Base-by-base conservation (phyloP, 2,113 vertebrate species). In the Mystacornis crossleyi region DNA sequence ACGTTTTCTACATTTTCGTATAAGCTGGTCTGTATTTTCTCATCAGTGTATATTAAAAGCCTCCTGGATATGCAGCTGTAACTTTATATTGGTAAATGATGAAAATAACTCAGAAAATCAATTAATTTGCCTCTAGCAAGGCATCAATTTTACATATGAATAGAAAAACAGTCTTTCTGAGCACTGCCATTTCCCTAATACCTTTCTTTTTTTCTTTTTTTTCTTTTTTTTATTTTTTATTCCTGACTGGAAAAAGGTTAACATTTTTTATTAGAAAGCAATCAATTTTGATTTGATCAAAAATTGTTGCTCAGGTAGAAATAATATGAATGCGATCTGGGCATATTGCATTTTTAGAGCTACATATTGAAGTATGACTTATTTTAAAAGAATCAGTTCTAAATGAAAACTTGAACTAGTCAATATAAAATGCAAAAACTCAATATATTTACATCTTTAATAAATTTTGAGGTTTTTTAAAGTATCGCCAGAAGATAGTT, bases 51-150 rank as follows among this genome's bases (percentile, higher is more conserved):
- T 72, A 71, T 42, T 91, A 82, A 91, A 94, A 77, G 3, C 38
- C 82, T 48, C 6, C 61, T 84, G 61, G 57, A 91, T 60, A 91
- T 33, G 28, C 14, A 38, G 8, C 43, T 80, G 70, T 82, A 93
- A 82, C 23, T 67, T 81, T 70, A 28, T 83, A 43, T 33, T 0
- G 0, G 34, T 51, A 86, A 90, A 90, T 67, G 34, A 47, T 70
- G 75, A 88, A 88, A 93, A 86, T 77, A 91, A 83, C 43, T 93
- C 75, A 88, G 64, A 88, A 86, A 95, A 94, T 93, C 77, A 84
- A 95, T 90, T 95, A 88, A 86, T 83, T 82, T 95, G 58, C 62
- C 50, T 90, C 74, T 54, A 79, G 62, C 83, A 82, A 91, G 26
- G 3, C 58, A 90, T 91, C 25, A 73, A 48, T 89, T 93, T 93